A percentile compares a stretch with the other conserved stretches of the same genome.
phyloP scores from a whole-genome alignment of 2,797 vertebrate species.

The Enoplosus armatus region DNA sequence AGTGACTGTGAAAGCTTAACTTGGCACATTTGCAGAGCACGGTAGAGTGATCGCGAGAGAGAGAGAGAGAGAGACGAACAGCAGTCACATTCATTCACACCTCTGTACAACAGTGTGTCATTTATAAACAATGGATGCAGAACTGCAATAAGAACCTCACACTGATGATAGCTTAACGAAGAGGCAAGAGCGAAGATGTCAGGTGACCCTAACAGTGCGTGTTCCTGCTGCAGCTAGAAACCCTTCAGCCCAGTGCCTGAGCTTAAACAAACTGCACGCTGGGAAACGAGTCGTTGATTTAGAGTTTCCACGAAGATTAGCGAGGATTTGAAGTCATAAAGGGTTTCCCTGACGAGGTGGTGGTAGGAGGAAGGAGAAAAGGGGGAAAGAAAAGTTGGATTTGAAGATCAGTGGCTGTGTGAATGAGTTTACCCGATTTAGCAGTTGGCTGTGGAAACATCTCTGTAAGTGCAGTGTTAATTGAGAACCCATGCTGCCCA shows the following conservation, averaged over 20 bases:
- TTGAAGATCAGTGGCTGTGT: conserved; percentile 72
- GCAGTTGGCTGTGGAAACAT: conserved; percentile 55
- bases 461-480: conserved; percentile 51
- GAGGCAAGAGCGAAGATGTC: conserved; percentile 37
- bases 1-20: conserved; percentile 60
- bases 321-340: conserved; percentile 78
- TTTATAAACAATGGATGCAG: conserved; percentile 69
- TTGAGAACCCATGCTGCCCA: conserved; percentile 48
- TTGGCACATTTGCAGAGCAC: conserved; percentile 44
- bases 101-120: conserved; percentile 51
- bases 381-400: conserved; percentile 61
- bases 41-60: conserved; percentile 23
- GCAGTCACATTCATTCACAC: conserved; percentile 63
- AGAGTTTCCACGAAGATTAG: conserved; percentile 85
- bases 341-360: conserved; percentile 67
- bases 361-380: conserved; percentile 41
- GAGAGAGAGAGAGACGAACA: conserved; percentile 34
- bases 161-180: conserved; percentile 52
- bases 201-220: conserved; percentile 23
- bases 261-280: conserved; percentile 78
- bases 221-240: conserved; percentile 54
- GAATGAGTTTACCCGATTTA: conserved; percentile 75
- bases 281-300: conserved; percentile 76
- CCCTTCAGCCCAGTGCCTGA: conserved; percentile 36
- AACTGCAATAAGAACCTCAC: conserved; percentile 57